Evolutionary conservation across 2,888 invertebrate species (phyloP).

Genomic region (Brenthis ino): DNA sequence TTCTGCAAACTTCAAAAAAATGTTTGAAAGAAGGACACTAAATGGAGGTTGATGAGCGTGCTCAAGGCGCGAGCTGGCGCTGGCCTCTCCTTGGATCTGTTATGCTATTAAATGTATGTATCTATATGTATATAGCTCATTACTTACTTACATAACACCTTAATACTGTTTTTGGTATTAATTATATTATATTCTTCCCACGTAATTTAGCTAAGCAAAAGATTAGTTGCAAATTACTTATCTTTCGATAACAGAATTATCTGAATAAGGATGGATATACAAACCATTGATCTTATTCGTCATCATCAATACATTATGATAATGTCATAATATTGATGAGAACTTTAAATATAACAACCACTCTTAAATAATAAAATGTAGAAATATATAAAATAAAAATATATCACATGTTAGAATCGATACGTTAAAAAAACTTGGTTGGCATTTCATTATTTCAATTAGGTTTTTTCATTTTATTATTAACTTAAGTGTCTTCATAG

Average conservation of each 20-base stretch:
- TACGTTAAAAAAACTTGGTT: no score
- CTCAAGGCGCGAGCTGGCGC: slow-evolving; percentile 64
- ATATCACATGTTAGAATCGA: no score
- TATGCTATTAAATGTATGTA: slow-evolving; percentile 70
- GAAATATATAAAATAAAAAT: no score
- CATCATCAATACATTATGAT: slow-evolving; percentile 13
- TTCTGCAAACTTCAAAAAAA: slow-evolving; percentile 32
- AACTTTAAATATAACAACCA: no score
- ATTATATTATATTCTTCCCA: slow-evolving; percentile 5
- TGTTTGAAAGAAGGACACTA: slow-evolving; percentile 48
- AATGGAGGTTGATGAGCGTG: slow-evolving; percentile 67
- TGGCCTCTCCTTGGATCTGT: slow-evolving; percentile 70
- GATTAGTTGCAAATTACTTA: not conserved
- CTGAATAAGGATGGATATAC: slow-evolving; percentile 6
- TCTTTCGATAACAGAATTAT: slow-evolving; percentile 10
- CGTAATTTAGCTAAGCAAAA: not conserved
- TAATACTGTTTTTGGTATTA: not conserved
- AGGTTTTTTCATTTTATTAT: no score
- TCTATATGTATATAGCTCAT: slow-evolving; percentile 55
- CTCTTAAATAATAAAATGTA: no score
- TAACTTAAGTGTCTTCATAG: no score
- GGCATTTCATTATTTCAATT: no score
- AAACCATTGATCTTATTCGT: slow-evolving; percentile 15
- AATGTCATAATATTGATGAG: slow-evolving; percentile 2
- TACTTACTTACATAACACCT: slow-evolving; percentile 12